Conservation (phyloP, 2,888 invertebrate genomes). For the Sesamia inferens region DNA sequence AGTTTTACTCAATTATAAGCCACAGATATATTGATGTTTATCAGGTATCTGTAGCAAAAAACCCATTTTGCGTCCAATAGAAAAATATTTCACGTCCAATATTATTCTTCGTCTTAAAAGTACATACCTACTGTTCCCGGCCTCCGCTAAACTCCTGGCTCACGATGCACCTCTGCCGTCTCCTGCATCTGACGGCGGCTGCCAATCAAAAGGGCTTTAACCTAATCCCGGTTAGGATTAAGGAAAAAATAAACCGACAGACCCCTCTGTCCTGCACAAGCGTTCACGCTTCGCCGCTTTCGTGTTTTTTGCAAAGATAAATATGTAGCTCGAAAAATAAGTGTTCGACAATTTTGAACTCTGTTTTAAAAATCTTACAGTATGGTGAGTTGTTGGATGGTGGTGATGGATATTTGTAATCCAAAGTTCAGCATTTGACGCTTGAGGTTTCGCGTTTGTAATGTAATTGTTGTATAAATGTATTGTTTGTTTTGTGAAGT, state of each 20-base stretch:
- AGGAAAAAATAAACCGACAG: conserved; percentile 87
- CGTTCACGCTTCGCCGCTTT: conserved; percentile 86
- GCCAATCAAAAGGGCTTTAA: conserved; percentile 89
- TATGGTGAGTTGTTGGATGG: conserved; percentile 21
- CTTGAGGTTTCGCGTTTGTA: conserved; percentile 86
- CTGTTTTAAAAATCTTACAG: conserved; percentile 44
- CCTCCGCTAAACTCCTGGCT: conserved; percentile 67
- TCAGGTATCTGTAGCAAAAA: background rate
- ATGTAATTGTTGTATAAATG: conserved; percentile 86
- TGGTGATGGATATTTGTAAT: conserved; percentile 17
- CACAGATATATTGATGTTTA: background rate
- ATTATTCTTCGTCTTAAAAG: conserved; percentile 10
- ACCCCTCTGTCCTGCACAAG: conserved; percentile 87
- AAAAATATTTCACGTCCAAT: background rate
- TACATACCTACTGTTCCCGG: conserved; percentile 20
- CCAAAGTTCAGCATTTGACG: conserved; percentile 83
- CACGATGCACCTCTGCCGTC: conserved; percentile 65
- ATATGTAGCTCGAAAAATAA: conserved; percentile 26
- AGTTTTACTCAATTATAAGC: too few relatives aligned
- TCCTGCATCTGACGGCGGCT: conserved; percentile 87
- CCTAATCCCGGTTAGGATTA: conserved; percentile 89
- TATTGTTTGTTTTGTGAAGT: conserved; percentile 83
- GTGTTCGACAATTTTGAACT: conserved; percentile 50
- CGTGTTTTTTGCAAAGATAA: conserved; percentile 61
- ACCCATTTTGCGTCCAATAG: background rate